phyloP scores from a whole-genome alignment of 2,113 vertebrate genomes.

The Phalacrocorax pelagicus region DNA sequence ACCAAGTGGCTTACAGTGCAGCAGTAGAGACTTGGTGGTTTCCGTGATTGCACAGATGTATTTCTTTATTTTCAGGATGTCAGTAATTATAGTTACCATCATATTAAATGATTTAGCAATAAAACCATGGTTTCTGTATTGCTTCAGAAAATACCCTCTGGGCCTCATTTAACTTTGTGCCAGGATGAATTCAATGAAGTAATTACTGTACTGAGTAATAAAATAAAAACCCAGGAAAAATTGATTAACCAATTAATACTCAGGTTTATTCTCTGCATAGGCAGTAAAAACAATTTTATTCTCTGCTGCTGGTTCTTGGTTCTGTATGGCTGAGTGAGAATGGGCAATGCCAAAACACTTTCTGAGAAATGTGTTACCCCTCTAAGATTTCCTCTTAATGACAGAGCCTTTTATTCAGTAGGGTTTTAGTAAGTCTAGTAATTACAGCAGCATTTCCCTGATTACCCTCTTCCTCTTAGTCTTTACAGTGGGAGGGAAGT shows the following conservation, averaged over 20 bases:
- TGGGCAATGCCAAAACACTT: background rate
- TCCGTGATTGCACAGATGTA: background rate
- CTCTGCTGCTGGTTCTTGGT: background rate
- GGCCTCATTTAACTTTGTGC: background rate
- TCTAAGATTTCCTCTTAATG: background rate
- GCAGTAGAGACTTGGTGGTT: background rate
- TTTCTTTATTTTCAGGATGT: background rate
- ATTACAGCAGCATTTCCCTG: background rate
- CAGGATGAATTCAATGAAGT: background rate
- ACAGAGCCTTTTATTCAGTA: background rate
- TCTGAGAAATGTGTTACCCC: background rate
- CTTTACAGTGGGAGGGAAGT: background rate
- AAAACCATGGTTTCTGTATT: constrained; percentile 23
- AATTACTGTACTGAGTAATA: background rate
- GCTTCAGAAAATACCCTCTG: constrained; percentile 32
- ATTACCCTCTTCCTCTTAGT: background rate
- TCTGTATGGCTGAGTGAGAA: background rate
- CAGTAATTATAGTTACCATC: background rate
- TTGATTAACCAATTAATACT: background rate
- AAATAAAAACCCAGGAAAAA: background rate
- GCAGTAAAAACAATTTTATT: background rate
- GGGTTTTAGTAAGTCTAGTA: background rate
- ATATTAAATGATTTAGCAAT: background rate
- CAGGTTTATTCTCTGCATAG: background rate
- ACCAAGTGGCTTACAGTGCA: background rate